Conservation (phyloP, 2,888 invertebrate genomes). For the Quadriops clusia region DNA sequence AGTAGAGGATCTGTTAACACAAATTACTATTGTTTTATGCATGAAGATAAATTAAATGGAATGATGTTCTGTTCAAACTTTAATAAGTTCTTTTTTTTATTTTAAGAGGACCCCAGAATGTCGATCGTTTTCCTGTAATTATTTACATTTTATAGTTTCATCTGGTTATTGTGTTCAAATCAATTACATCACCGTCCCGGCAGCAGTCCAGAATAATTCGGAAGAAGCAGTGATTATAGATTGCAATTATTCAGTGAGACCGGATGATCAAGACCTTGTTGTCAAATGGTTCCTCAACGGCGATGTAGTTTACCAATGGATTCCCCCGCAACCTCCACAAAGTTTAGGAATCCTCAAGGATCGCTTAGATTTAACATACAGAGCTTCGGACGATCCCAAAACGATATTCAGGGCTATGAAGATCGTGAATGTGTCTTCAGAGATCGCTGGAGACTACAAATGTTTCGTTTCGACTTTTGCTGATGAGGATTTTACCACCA, state of each 20-base stretch:
- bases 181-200: conserved; percentile 33
- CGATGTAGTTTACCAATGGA: conserved; percentile 71
- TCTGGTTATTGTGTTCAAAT: conserved; percentile 26
- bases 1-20: too few relatives aligned
- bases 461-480: conserved; percentile 59
- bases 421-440: conserved; percentile 54
- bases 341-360: conserved; percentile 46
- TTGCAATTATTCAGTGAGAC: conserved; percentile 55
- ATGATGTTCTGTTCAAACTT: too few relatives aligned
- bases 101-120: background rate
- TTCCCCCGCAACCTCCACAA: conserved; percentile 55
- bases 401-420: conserved; percentile 60
- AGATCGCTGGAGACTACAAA: conserved; percentile 60
- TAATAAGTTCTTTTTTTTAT: background rate
- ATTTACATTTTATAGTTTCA: too few relatives aligned
- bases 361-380: conserved; percentile 51
- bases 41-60: too few relatives aligned
- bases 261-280: conserved; percentile 54
- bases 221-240: conserved; percentile 48
- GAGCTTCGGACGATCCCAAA: conserved; percentile 52
- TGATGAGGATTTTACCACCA: conserved; percentile 52
- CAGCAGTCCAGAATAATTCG: conserved; percentile 32
- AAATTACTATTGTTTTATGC: too few relatives aligned
- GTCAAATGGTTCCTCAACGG: conserved; percentile 67
- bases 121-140: too few relatives aligned